These are phyloP conservation scores for Carcinoscorpius rotundicauda DNA, from an alignment of 1,140 invertebrate genomes.

Conservation along the genomic window DNA sequence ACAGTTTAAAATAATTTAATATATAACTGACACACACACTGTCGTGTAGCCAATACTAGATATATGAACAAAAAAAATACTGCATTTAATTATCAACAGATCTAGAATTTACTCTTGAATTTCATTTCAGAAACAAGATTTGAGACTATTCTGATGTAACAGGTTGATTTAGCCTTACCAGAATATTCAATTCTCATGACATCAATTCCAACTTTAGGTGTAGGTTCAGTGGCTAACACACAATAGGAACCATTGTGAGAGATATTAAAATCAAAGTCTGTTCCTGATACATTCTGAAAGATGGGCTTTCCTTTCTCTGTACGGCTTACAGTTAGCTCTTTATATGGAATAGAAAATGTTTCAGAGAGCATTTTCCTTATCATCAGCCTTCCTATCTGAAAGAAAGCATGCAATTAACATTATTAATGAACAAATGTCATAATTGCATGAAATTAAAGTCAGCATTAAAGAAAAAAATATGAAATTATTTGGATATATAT, in stretches of 20 bases:
- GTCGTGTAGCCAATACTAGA: too few species aligned
- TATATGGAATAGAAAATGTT: conserved; percentile 46
- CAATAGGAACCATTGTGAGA: conserved; percentile 82
- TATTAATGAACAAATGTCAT: too few species aligned
- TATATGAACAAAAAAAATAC: too few species aligned
- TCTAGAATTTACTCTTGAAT: too few species aligned
- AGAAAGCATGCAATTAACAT: conserved; percentile 23
- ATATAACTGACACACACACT: too few species aligned
- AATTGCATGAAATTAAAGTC: too few species aligned
- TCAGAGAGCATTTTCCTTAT: conserved; percentile 63
- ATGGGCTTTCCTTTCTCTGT: conserved; percentile 39
- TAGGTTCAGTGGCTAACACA: conserved; percentile 56
- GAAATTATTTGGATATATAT: too few species aligned
- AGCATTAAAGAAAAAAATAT: too few species aligned
- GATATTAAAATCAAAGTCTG: conserved; percentile 60
- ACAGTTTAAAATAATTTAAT: too few species aligned
- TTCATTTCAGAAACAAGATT: too few species aligned
- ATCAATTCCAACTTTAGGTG: conserved; percentile 38
- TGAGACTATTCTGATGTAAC: too few species aligned
- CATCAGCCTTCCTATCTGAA: conserved; percentile 67
- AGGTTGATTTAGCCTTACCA: conserved; percentile 7
- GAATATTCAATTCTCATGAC: conserved; percentile 40
- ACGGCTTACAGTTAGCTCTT: conserved; percentile 39
- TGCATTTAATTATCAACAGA: too few species aligned
- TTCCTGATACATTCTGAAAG: conserved; percentile 22